phyloP scores from a whole-genome alignment of 92 coral and sea anemone species.

The Umimayanthus kanabou region DNA sequence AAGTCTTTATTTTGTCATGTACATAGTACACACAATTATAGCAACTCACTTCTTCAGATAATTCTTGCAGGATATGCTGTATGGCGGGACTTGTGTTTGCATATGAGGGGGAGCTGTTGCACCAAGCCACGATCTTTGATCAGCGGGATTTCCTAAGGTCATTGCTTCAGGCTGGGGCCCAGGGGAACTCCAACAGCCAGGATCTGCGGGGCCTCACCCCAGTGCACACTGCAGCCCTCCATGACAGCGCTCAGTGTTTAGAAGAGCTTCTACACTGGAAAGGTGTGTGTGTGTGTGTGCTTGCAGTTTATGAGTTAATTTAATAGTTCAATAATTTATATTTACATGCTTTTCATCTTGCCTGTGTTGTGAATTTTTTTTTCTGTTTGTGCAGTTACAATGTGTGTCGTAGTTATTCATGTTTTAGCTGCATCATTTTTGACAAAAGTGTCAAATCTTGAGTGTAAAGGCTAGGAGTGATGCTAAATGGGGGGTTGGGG shows the following conservation, averaged over 20 bases:
- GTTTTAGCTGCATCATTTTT: too few relatives aligned
- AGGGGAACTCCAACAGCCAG: slow-evolving; percentile 87
- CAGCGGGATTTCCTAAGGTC: slow-evolving; percentile 81
- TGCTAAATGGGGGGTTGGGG: too few relatives aligned
- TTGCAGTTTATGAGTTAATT: not conserved
- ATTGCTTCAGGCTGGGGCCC: slow-evolving; percentile 69
- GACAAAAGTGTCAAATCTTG: too few relatives aligned
- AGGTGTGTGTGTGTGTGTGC: slow-evolving; percentile 47
- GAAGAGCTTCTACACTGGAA: slow-evolving; percentile 71
- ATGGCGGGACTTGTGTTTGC: slow-evolving; percentile 87
- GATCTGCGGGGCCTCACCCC: slow-evolving; percentile 91
- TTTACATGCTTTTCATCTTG: too few relatives aligned
- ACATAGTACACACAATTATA: too few relatives aligned
- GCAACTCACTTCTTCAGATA: not conserved
- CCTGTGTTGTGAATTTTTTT: too few relatives aligned
- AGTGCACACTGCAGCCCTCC: slow-evolving; percentile 94
- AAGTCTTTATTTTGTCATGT: too few relatives aligned
- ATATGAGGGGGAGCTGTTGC: slow-evolving; percentile 85
- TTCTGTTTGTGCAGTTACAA: too few relatives aligned
- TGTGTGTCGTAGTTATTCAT: too few relatives aligned
- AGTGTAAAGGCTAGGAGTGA: too few relatives aligned
- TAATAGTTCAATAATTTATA: too few relatives aligned
- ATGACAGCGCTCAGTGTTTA: slow-evolving; percentile 82
- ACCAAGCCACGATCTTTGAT: slow-evolving; percentile 96
- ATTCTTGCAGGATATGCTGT: slow-evolving; percentile 2